These are phyloP conservation scores for Heliocidaris tuberculata DNA, from an alignment of 35 echinoderm and acorn worm genomes.

Conservation along the genomic window DNA sequence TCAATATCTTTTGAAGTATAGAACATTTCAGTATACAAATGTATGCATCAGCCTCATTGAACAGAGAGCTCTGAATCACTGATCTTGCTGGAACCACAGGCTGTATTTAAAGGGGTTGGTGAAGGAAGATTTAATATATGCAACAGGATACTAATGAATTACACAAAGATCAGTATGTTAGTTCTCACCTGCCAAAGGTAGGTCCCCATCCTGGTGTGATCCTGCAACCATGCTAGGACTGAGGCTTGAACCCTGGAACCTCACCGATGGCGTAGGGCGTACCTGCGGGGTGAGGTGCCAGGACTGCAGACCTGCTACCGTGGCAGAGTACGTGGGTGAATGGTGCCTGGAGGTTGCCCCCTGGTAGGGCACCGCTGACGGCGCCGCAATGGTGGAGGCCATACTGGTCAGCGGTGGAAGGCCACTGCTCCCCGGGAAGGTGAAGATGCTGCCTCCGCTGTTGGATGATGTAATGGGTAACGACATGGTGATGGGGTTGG, in stretches of 20 bases:
- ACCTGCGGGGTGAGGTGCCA: conserved; percentile 50
- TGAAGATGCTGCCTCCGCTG: conserved; percentile 31
- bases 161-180: background rate
- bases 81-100: too few relatives aligned
- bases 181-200: conserved; percentile 23
- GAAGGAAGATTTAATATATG: too few relatives aligned
- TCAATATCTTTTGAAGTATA: too few relatives aligned
- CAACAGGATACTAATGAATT: too few relatives aligned
- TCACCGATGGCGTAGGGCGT: conserved; percentile 27
- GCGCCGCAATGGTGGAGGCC: background rate
- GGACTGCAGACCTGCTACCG: background rate
- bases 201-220: conserved; percentile 20
- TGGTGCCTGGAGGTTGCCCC: conserved; percentile 3
- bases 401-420: conserved; percentile 43
- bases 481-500: conserved; percentile 20
- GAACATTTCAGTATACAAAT: too few relatives aligned
- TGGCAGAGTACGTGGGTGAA: conserved; percentile 27
- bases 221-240: background rate
- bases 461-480: conserved; percentile 21
- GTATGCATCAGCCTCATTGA: too few relatives aligned
- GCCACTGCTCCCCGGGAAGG: background rate
- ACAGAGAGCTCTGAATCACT: too few relatives aligned
- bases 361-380: conserved; percentile 32
- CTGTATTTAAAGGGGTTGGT: too few relatives aligned
- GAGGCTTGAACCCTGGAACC: conserved; percentile 22